Evolutionary conservation across 2,797 vertebrate species (phyloP), one percentile per base, ranked within the genome.

Genomic region (Hypotaenidia okinawae): DNA sequence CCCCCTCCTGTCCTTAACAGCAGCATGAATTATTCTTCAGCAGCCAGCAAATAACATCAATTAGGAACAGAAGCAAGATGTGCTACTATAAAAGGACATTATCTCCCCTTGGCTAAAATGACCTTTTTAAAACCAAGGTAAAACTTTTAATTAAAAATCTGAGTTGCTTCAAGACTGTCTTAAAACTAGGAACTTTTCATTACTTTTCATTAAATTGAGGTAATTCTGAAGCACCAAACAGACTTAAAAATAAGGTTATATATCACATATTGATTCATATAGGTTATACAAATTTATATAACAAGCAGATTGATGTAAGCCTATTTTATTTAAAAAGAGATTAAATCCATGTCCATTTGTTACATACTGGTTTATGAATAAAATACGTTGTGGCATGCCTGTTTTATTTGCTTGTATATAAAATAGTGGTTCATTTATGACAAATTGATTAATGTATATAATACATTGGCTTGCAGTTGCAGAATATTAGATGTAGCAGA

Each of bases 11-110:
- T 47, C 37, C 75, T 78, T 68, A 89, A 37, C 13, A 92, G 87
- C 83, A 85, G 52, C 78, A 93, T 49, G 90, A 95, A 97, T 96
- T 93, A 96, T 94, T 97, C 96, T 96, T 88, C 96, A 96, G 94
- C 72, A 95, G 74, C 80, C 89, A 96, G 96, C 88, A 98, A 97
- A 98, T 97, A 98, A 97, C 93, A 95, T 97, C 97, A 98, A 97
- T 97, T 97, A 98, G 80, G 84, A 96, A 69, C 67, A 67, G 95
- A 96, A 96, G 70, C 90, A 89, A 89, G 96, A 91, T 93, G 93
- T 75, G 94, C 91, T 96, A 59, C 95, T 97, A 84, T 91, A 94
- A 84, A 96, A 89, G 87, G 96, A 97, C 93, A 92, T 92, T 91
- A 94, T 96, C 90, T 97, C 94, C 96, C 97, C 85, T 93, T 97